A percentile compares a stretch with the other conserved stretches of the same genome.
Evolutionary conservation across 2,797 vertebrate genomes (phyloP).

Genomic region (Ptychadena robeensis): DNA sequence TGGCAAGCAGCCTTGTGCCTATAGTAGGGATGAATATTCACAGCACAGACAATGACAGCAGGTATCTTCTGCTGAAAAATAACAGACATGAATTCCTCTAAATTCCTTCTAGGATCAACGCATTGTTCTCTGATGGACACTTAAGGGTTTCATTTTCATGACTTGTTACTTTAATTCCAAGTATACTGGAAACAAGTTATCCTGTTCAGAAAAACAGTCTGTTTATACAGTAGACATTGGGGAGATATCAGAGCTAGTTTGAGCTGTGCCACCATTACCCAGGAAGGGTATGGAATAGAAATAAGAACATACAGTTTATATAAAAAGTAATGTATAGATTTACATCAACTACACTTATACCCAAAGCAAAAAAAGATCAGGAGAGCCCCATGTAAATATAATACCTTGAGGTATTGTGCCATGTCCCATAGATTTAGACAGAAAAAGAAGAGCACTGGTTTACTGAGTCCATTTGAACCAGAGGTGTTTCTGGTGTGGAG

Average conservation of each 20-base stretch:
- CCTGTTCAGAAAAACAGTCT: background rate
- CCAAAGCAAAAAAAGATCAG: too few relatives aligned
- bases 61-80: constrained; percentile 28
- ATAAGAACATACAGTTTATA: too few relatives aligned
- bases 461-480: too few relatives aligned
- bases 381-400: too few relatives aligned
- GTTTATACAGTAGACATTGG: background rate
- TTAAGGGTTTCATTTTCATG: background rate
- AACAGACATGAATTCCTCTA: constrained; percentile 1
- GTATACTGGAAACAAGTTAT: background rate
- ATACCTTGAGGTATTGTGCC: too few relatives aligned
- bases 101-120: background rate
- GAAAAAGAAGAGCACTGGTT: too few relatives aligned
- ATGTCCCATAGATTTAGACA: too few relatives aligned
- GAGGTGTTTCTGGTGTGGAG: too few relatives aligned
- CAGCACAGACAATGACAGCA: constrained; percentile 4
- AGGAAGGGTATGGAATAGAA: too few relatives aligned
- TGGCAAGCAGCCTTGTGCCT: constrained; percentile 26
- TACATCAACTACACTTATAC: too few relatives aligned
- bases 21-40: constrained; percentile 2
- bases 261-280: too few relatives aligned
- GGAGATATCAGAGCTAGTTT: background rate
- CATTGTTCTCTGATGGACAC: background rate
- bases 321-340: too few relatives aligned
- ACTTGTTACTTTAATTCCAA: background rate